Evolutionary conservation across 2,797 vertebrate species (phyloP), one percentile per base, ranked within the genome.

Genomic region (Microctenopoma stevenorrisi): DNA sequence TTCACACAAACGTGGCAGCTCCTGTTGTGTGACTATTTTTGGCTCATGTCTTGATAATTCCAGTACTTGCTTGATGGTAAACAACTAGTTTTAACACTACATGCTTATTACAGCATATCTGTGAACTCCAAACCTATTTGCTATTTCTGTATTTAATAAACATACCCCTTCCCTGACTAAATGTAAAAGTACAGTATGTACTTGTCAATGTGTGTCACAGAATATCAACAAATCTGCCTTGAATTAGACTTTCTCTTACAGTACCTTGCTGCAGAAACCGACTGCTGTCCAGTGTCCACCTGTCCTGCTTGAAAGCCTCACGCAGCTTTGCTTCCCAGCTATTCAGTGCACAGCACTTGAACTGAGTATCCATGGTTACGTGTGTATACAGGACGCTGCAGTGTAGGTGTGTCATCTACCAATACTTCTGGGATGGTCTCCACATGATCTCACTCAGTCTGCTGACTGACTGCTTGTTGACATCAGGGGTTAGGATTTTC

Each of bases 321-420:
- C 26, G 59, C 55, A 64, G 79, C 65, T 83, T 79, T 89, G 79
- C 87, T 82, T 83, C 37, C 75, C 75, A 57, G 76, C 78, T 86
- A 74, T 75, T 83, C 70, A 76, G 70, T 38, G 60, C 62, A 14
- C 72, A 82, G 75, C 74, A 63, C 66, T 88, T 84, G 76, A 79
- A 76, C 61, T 43, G 62, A 16, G 90, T 90, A 70, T 90, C 91
- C 86, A 91, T 93, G 83, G 90, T 78, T 86, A 92, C 87, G 43
- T 35, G 37, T 72, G 70, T 72, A 91, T 78, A 92, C 89, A 91
- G 76, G 74, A 82, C n/a, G 33, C 51, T 72, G 66, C 49, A 71
- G 74, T 70, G 68, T 82, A 79, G 81, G 75, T 78, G 83, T 72
- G 83, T 73, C 69, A 73, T 46, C 52, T 79, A 67, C 68, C 72